phyloP scores from a whole-genome alignment of 2,888 invertebrate species.

The Patella pellucida region DNA sequence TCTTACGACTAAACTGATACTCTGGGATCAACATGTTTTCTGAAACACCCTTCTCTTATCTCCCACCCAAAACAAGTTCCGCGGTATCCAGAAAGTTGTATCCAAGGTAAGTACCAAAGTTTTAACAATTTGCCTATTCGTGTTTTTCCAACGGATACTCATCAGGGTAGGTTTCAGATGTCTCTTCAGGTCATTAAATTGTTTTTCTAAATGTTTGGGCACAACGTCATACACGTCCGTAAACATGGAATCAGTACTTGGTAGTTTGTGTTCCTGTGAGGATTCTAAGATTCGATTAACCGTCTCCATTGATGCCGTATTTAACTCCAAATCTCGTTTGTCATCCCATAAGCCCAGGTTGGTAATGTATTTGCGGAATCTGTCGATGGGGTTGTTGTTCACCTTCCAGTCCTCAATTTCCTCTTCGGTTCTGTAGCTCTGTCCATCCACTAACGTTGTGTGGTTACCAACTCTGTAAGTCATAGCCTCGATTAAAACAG shows the following conservation, averaged over 20 bases:
- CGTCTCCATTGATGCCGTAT: conserved; percentile 79
- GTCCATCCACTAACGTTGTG: conserved; percentile 99
- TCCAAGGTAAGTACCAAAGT: too few relatives aligned
- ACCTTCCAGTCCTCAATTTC: conserved; percentile 81
- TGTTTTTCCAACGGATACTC: conserved; percentile 84
- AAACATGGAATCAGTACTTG: conserved; percentile 90
- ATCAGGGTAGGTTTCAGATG: conserved; percentile 86
- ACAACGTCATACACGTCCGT: conserved; percentile 90
- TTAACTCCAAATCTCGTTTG: conserved; percentile 80
- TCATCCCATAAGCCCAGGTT: conserved; percentile 85
- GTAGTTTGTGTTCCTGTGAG: conserved; percentile 89
- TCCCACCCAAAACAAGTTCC: too few relatives aligned
- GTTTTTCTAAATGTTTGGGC: conserved; percentile 85
- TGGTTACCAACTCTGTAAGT: conserved; percentile 97
- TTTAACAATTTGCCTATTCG: too few relatives aligned
- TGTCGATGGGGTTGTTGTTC: conserved; percentile 85
- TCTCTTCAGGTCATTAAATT: conserved; percentile 85
- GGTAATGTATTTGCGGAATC: conserved; percentile 86
- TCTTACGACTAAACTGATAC: too few relatives aligned
- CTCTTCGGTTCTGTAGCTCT: conserved; percentile 82
- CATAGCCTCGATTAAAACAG: conserved; percentile 97
- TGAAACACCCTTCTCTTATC: too few relatives aligned
- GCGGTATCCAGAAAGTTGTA: too few relatives aligned
- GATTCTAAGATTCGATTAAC: conserved; percentile 82
- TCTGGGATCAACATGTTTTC: too few relatives aligned